Evolutionary conservation across 2,888 invertebrate genomes (phyloP).

Genomic region (Prosopocoilus inquinatus): DNA sequence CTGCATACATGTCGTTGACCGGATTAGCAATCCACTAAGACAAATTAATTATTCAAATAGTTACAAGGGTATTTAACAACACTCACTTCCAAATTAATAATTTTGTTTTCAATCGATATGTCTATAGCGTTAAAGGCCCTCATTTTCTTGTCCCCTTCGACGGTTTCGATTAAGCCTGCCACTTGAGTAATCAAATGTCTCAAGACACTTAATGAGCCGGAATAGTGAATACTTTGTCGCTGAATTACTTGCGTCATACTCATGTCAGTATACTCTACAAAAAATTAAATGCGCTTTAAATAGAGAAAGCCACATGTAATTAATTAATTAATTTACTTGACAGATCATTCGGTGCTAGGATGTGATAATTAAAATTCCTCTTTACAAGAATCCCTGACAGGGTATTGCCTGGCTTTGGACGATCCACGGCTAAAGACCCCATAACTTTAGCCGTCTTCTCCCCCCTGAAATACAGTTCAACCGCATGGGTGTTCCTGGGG

Average conservation of each 20-base stretch:
- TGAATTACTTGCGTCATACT: conserved; percentile 91
- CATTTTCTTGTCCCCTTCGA: conserved; percentile 71
- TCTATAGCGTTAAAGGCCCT: conserved; percentile 82
- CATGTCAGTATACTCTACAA: conserved; percentile 91
- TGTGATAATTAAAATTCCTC: conserved; percentile 96
- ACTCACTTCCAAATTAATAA: conserved; percentile 78
- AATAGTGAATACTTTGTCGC: conserved; percentile 86
- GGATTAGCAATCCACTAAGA: conserved; percentile 89
- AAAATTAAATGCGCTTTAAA: neutral
- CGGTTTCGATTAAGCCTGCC: conserved; percentile 69
- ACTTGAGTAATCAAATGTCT: conserved; percentile 76
- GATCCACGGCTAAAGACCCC: conserved; percentile 84
- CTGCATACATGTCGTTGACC: conserved; percentile 97
- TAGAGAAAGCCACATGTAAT: conserved; percentile 1
- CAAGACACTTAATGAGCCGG: conserved; percentile 69
- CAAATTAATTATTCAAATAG: conserved; percentile 10
- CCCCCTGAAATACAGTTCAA: conserved; percentile 91
- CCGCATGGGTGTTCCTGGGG: conserved; percentile 92
- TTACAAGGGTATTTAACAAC: conserved; percentile 9
- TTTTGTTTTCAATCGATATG: conserved; percentile 74
- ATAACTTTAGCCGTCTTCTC: conserved; percentile 99
- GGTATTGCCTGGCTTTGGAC: conserved; percentile 73
- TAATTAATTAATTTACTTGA: conserved; percentile 67
- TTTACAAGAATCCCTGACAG: conserved; percentile 94
- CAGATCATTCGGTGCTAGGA: conserved; percentile 87